A percentile compares a stretch with the other conserved stretches of the same genome.
These are phyloP conservation scores for Acronicta leporina DNA, from an alignment of 2,888 invertebrate species.

Conservation along the genomic window DNA sequence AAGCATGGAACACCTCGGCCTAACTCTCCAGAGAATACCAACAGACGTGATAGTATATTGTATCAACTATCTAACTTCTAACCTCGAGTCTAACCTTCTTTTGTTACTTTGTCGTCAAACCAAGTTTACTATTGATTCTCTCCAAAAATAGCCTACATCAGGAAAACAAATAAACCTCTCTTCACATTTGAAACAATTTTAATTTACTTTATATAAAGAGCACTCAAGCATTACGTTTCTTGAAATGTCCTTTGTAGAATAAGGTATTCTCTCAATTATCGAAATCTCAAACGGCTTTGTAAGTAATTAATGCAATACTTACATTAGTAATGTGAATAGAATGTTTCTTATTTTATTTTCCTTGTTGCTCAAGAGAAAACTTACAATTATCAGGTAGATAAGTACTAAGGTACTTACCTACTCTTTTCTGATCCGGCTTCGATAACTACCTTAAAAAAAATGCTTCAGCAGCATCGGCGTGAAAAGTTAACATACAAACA, in stretches of 20 bases:
- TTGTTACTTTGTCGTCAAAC: no score
- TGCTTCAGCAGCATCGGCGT: no score
- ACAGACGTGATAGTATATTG: no score
- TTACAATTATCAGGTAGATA: no score
- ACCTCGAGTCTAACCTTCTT: no score
- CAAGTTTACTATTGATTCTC: neutral
- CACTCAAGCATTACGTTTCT: conserved; percentile 31
- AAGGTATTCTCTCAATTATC: conserved; percentile 42
- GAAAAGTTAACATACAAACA: no score
- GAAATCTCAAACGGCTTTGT: conserved; percentile 39
- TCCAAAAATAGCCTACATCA: neutral
- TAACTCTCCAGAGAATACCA: no score
- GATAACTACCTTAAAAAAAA: neutral
- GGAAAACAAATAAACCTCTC: conserved; percentile 2
- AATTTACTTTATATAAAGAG: conserved; percentile 27
- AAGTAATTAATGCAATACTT: conserved; percentile 42
- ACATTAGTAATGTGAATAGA: conserved; percentile 28
- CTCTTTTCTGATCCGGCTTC: no score
- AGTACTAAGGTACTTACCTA: no score
- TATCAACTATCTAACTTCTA: no score
- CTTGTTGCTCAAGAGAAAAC: no score
- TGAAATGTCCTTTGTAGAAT: conserved; percentile 40
- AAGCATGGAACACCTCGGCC: no score
- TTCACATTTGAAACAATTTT: conserved; percentile 23
- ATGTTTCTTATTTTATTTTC: conserved; percentile 33